Evolutionary conservation across 2,888 invertebrate genomes (phyloP), one percentile per base, ranked within the genome.

Genomic region (Chorisops tibialis): DNA sequence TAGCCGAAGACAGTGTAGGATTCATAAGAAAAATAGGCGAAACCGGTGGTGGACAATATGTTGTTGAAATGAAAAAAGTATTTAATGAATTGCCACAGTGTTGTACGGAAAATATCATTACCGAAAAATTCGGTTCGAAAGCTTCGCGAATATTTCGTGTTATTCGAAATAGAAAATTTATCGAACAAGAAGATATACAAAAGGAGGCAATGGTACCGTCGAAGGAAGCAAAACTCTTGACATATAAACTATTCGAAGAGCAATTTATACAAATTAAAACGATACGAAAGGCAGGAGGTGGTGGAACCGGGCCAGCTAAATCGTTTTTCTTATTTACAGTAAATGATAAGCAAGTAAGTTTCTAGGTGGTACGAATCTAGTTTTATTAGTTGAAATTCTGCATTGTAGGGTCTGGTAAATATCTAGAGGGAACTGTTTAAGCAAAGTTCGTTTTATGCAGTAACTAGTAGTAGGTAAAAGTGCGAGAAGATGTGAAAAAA

Each of bases 151-250:
- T 94, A 72, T 96, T 95, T 75, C 87, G 94, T 65, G 83, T 97
- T 65, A 86, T 97, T 35, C 83, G 88, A 51, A 76, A 82, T 39
- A 90, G 89, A 72, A 88, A 88, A 68, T 93, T 86, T 72, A 86
- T 96, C 63, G 96, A 96, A 75, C 93, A 95, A 69, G 95, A 93
- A 66, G 88, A 92, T 73, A 89, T 97, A 62, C 95, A 96, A 74
- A 91, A 92, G 70, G 80, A 90, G 68, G 94, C 92, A 0, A 95
- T 97, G 96, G 85, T 97, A 69, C 91, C 93, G 0, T 88, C 91
- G 21, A 97, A 96, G 75, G 94, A 96, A 75, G 91, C 93, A 2
- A 96, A 96, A 74, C 85, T 90, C 66, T 78, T 95, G 12, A 88
- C 93, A 0, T 96, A 95, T 76, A 87, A 85, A 68, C 79, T 98